Percentiles rank a stretch among this genome's conserved stretches.
phyloP scores from a whole-genome alignment of 2,113 vertebrate species.

The Spilogale gracilis region DNA sequence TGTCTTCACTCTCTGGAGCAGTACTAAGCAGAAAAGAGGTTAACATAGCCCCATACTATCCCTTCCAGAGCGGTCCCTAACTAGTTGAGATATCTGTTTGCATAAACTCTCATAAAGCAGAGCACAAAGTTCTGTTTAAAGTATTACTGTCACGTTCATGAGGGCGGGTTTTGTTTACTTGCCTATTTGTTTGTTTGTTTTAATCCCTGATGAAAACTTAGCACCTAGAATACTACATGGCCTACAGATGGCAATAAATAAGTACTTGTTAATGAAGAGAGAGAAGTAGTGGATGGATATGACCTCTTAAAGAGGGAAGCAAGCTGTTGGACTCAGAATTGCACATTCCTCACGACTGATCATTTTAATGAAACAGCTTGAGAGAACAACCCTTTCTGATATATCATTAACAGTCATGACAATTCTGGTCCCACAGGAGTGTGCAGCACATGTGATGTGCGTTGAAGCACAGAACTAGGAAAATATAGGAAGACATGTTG shows the following conservation, averaged over 20 bases:
- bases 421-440: background rate
- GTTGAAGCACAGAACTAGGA: background rate
- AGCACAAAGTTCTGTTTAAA: background rate
- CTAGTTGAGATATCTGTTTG: background rate
- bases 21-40: background rate
- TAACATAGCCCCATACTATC: fast-evolving
- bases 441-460: too few species aligned
- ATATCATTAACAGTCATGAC: background rate
- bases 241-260: background rate
- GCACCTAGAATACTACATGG: background rate
- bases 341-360: background rate
- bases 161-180: background rate
- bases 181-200: background rate
- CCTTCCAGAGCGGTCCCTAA: background rate
- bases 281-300: background rate
- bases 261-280: background rate
- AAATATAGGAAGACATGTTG: background rate
- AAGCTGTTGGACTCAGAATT: background rate
- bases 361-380: background rate
- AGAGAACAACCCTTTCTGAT: background rate
- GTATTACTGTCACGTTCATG: background rate
- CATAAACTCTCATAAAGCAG: background rate
- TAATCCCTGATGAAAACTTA: background rate
- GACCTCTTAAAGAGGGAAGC: background rate
- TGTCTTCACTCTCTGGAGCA: background rate